Percentiles rank a stretch among this genome's conserved stretches.
phyloP scores from a whole-genome alignment of 1,140 invertebrate genomes.

The Uloborus diversus region DNA sequence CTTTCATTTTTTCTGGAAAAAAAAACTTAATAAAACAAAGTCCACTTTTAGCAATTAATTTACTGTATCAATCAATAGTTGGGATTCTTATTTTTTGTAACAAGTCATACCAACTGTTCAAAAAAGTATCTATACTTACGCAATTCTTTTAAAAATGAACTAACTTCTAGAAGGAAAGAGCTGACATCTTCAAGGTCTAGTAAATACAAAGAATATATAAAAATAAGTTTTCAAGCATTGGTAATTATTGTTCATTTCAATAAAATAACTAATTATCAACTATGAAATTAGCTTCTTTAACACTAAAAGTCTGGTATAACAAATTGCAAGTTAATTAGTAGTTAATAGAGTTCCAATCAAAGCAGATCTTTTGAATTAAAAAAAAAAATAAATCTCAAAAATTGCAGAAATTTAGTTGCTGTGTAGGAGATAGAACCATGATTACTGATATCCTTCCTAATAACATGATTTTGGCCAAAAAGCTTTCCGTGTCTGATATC shows the following conservation, averaged over 20 bases:
- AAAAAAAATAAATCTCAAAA: too few relatives aligned
- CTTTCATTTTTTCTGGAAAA: background rate
- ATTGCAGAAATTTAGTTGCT: too few relatives aligned
- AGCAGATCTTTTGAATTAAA: too few relatives aligned
- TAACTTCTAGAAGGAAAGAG: constrained; percentile 85
- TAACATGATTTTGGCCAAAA: too few relatives aligned
- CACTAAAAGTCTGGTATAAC: background rate
- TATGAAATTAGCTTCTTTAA: background rate
- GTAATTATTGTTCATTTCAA: background rate
- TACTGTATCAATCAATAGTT: background rate
- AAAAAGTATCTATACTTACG: constrained; percentile 65
- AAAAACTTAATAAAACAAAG: background rate
- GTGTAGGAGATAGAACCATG: too few relatives aligned
- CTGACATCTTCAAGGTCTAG: constrained; percentile 74
- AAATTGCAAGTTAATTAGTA: too few relatives aligned
- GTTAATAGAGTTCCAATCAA: too few relatives aligned
- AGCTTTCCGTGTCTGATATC: too few relatives aligned
- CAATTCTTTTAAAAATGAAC: constrained; percentile 86
- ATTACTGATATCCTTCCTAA: too few relatives aligned
- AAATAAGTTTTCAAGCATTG: background rate
- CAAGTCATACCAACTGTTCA: constrained; percentile 16
- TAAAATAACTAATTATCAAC: background rate
- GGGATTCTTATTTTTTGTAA: background rate
- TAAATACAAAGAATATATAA: constrained; percentile 14
- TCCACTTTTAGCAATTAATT: background rate